Evolutionary conservation across 1,140 invertebrate species (phyloP).

Genomic region (Diorhabda carinulata): DNA sequence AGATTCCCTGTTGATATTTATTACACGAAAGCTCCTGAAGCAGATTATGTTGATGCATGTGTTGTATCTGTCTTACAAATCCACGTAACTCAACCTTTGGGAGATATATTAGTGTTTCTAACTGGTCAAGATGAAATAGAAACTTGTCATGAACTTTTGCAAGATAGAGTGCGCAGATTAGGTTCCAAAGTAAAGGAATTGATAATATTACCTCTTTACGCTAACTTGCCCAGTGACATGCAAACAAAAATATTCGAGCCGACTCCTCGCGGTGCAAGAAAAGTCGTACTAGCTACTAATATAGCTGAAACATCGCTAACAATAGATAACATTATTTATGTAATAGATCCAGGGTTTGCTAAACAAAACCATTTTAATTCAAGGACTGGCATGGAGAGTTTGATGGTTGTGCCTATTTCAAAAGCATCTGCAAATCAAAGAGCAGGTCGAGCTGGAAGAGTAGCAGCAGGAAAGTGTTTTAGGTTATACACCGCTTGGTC

Average conservation of each 20-base stretch:
- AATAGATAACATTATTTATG: constrained; percentile 98
- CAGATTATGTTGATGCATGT: constrained; percentile 96
- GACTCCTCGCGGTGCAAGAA: constrained; percentile 90
- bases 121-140: constrained; percentile 97
- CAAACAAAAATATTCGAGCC: constrained; percentile 98
- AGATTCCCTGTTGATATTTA: constrained; percentile 92
- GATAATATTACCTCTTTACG: constrained; percentile 94
- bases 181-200: constrained; percentile 92
- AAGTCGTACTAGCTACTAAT: constrained; percentile 96
- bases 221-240: constrained; percentile 97
- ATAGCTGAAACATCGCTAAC: constrained; percentile 99
- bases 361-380: constrained; percentile 99
- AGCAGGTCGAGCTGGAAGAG: constrained; percentile 86
- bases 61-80: constrained; percentile 97
- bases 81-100: constrained; percentile 91
- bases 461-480: constrained; percentile 96
- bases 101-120: constrained; percentile 95
- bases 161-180: constrained; percentile 83
- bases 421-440: constrained; percentile 95
- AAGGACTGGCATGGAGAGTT: constrained; percentile 86
- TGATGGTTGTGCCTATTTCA: constrained; percentile 96
- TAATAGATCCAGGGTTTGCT: constrained; percentile 98
- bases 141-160: constrained; percentile 88
- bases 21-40: constrained; percentile 98
- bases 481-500: constrained; percentile 95